Percentiles rank a stretch among this genome's conserved stretches.
These are phyloP conservation scores for Mirounga angustirostris DNA, from an alignment of 2,113 vertebrate species.

Conservation along the genomic window DNA sequence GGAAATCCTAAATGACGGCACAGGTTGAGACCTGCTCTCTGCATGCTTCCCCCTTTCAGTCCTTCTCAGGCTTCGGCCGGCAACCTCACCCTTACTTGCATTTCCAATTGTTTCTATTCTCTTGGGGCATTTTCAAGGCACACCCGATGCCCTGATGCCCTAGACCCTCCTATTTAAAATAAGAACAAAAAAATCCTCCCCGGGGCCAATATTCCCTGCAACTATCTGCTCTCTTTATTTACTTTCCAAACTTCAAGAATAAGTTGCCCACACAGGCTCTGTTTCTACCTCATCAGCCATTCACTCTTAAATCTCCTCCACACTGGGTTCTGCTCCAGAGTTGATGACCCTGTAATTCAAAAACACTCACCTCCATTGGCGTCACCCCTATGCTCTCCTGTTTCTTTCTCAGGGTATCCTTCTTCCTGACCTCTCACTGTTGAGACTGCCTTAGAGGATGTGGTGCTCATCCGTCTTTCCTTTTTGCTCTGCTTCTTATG, in stretches of 20 bases:
- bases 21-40: background rate
- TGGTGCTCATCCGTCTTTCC: background rate
- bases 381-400: background rate
- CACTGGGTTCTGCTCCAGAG: background rate
- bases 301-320: background rate
- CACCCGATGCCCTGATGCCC: background rate
- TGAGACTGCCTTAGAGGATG: background rate
- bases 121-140: background rate
- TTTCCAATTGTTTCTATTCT: background rate
- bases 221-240: background rate
- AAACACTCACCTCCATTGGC: background rate
- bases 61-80: background rate
- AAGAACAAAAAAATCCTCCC: background rate
- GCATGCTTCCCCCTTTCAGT: background rate
- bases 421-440: background rate
- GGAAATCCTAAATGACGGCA: background rate
- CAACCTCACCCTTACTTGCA: background rate
- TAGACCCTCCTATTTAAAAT: background rate
- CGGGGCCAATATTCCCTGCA: background rate
- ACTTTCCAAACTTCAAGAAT: background rate
- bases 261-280: background rate
- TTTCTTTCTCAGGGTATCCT: background rate
- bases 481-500: background rate
- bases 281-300: background rate
- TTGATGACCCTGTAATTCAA: background rate